These are phyloP conservation scores for Zaprionus lineosus DNA, from an alignment of 2,888 invertebrate species.

Conservation along the genomic window DNA sequence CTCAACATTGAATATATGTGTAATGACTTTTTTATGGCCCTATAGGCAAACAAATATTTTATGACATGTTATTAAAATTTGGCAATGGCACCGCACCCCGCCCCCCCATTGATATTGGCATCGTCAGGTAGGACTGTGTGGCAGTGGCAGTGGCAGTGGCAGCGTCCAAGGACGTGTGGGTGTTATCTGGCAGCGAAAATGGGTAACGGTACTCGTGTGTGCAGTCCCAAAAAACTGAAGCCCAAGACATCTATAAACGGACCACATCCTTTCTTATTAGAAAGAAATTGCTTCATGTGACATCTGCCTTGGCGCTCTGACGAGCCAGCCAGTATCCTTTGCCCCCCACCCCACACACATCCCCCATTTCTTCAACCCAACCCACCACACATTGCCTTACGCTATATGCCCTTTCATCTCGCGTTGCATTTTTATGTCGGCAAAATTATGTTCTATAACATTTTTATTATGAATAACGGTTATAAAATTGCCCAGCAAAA, in stretches of 20 bases:
- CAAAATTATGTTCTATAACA: conserved; percentile 81
- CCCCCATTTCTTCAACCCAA: background rate
- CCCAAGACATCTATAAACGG: conserved; percentile 8
- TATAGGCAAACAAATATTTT: conserved; percentile 71
- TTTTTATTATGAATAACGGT: conserved; percentile 78
- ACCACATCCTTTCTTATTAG: conserved; percentile 66
- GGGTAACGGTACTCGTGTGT: background rate
- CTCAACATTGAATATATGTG: conserved; percentile 47
- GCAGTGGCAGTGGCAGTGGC: conserved; percentile 4
- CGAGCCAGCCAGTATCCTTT: too few relatives aligned
- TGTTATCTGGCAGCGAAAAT: background rate
- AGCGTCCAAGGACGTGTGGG: conserved; percentile 12
- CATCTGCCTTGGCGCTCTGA: conserved; percentile 28
- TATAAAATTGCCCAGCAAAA: conserved; percentile 67
- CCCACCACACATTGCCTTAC: conserved; percentile 1
- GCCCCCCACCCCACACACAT: background rate
- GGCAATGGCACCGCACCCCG: conserved; percentile 47
- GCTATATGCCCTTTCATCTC: conserved; percentile 33
- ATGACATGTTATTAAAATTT: conserved; percentile 79
- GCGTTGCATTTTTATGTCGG: conserved; percentile 77
- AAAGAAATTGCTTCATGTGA: conserved; percentile 66
- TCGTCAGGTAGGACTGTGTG: background rate
- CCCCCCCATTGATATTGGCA: conserved; percentile 33
- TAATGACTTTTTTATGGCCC: conserved; percentile 77
- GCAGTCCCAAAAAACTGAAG: conserved; percentile 9